A percentile compares a stretch with the other conserved stretches of the same genome.
Conservation (phyloP, 2,113 vertebrate species). For the Plecotus auritus region DNA sequence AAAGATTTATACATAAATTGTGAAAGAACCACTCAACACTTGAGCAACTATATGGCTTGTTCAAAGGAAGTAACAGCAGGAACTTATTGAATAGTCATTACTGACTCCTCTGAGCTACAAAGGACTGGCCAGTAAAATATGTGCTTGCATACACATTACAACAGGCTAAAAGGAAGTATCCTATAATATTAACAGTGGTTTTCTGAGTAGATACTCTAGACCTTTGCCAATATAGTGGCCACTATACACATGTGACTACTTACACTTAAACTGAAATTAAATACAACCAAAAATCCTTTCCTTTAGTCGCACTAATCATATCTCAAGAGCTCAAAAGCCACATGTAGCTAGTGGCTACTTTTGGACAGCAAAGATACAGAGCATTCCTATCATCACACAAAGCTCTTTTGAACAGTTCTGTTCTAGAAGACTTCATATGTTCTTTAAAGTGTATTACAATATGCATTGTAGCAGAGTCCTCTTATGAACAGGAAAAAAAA, state of each 20-base stretch:
- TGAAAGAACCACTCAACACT: background rate
- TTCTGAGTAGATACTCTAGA: constrained; percentile 11
- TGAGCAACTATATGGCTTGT: background rate
- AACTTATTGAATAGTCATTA: background rate
- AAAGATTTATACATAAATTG: background rate
- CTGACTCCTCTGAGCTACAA: background rate
- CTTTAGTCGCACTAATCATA: background rate
- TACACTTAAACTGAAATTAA: constrained; percentile 7
- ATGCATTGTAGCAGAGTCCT: constrained; percentile 31
- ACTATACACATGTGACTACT: background rate
- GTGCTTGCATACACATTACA: background rate
- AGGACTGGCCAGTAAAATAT: background rate
- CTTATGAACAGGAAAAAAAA: background rate
- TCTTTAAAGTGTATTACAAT: constrained; percentile 33
- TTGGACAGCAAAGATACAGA: background rate
- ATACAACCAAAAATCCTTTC: constrained; percentile 18
- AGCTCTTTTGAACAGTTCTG: background rate
- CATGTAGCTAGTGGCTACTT: background rate
- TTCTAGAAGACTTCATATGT: background rate
- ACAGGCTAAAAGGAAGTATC: constrained; percentile 6
- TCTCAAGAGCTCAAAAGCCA: background rate
- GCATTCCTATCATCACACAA: background rate
- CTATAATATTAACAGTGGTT: background rate
- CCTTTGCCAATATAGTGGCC: background rate
- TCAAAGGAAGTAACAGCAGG: background rate